phyloP scores from a whole-genome alignment of 2,888 invertebrate genomes.

The Pimpla rufipes region DNA sequence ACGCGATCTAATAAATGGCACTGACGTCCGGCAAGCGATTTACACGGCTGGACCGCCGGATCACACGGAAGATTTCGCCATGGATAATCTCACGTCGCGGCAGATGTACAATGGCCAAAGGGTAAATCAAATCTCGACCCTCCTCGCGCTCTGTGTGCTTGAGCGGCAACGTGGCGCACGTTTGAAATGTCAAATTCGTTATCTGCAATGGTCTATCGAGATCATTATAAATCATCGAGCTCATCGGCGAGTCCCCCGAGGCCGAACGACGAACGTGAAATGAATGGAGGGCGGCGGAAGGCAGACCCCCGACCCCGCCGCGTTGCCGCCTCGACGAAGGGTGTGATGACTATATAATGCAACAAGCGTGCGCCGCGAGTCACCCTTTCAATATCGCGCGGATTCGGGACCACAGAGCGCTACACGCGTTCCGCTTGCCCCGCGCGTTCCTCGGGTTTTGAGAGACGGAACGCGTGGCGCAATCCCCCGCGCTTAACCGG shows the following conservation, averaged over 20 bases:
- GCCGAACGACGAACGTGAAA: not conserved
- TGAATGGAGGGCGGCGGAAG: conserved; percentile 23
- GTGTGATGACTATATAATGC: conserved; percentile 81
- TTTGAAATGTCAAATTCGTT: conserved; percentile 77
- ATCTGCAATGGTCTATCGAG: conserved; percentile 80
- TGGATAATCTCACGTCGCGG: conserved; percentile 30
- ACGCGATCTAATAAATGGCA: not conserved
- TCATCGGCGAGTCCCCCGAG: conserved; percentile 58
- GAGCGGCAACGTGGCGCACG: conserved; percentile 36
- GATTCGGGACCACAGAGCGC: conserved; percentile 3
- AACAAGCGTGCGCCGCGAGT: conserved; percentile 69
- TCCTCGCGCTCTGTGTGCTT: conserved; percentile 8
- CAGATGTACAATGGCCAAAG: conserved; percentile 59
- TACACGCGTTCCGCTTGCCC: conserved; percentile 34
- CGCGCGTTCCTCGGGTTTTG: not conserved
- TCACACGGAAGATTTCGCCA: conserved; percentile 17
- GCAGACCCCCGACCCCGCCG: conserved; percentile 65
- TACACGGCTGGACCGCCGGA: not conserved
- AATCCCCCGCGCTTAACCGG: not conserved
- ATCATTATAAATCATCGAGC: conserved; percentile 82
- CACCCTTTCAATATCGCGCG: conserved; percentile 73
- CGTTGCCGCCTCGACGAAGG: conserved; percentile 79
- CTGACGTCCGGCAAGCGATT: not conserved
- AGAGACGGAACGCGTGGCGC: not conserved
- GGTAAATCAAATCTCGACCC: conserved; percentile 66